phyloP scores from a whole-genome alignment of 2,797 vertebrate genomes.

The Picus viridis region DNA sequence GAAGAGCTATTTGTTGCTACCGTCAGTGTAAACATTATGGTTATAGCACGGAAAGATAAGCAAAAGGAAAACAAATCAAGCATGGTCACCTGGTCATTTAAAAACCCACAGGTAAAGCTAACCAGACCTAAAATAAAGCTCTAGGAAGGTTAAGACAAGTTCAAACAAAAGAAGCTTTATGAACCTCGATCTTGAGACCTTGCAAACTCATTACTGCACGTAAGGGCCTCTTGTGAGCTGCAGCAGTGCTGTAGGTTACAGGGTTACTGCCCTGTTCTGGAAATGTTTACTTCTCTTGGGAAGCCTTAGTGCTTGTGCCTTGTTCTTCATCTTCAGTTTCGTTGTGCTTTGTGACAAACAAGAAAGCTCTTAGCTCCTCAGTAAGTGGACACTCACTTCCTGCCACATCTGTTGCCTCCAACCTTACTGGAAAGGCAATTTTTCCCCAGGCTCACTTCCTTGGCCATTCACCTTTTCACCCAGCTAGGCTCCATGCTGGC shows the following conservation, averaged over 20 bases:
- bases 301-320: background rate
- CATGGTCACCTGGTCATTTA: background rate
- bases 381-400: rapidly evolving
- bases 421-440: background rate
- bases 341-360: background rate
- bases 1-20: background rate
- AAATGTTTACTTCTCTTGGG: background rate
- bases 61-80: background rate
- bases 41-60: background rate
- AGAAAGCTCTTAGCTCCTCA: background rate
- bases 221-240: rapidly evolving
- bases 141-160: background rate
- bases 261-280: background rate
- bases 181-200: background rate
- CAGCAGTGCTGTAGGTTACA: background rate
- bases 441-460: background rate
- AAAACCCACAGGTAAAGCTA: background rate
- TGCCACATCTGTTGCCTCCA: background rate
- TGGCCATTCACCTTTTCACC: background rate
- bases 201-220: background rate
- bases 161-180: background rate
- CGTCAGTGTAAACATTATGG: background rate
- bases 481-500: background rate
- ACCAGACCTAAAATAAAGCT: background rate
- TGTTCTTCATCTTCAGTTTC: background rate